phyloP scores from a whole-genome alignment of 2,888 invertebrate genomes.

The Epirrita christyi region DNA sequence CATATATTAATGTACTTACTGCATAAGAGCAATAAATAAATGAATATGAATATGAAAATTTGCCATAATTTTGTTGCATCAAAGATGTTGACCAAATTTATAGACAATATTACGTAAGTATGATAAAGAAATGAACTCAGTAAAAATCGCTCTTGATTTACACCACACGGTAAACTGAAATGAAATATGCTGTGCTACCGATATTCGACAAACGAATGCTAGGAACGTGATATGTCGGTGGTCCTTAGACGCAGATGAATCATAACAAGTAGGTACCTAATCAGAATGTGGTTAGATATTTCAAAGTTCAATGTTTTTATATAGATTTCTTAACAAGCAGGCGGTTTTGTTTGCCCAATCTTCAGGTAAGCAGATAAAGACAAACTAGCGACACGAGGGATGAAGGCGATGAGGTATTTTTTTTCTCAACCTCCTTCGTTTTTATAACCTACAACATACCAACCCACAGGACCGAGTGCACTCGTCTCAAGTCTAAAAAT shows the following conservation, averaged over 20 bases:
- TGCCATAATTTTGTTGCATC: no score
- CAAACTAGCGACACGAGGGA: no score
- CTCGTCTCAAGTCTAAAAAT: conserved; percentile 35
- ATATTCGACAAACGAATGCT: conserved; percentile 35
- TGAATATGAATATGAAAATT: no score
- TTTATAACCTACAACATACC: neutral
- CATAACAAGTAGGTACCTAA: conserved; percentile 7
- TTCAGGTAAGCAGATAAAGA: no score
- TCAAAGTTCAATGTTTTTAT: neutral
- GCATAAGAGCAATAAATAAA: no score
- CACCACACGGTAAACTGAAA: conserved; percentile 23
- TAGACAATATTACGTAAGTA: no score
- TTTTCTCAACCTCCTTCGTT: neutral
- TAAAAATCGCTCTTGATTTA: conserved; percentile 14
- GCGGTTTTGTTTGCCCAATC: no score
- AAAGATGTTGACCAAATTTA: no score
- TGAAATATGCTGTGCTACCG: conserved; percentile 33
- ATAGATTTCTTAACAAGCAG: no score
- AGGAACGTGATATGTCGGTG: conserved; percentile 36
- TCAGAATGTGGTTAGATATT: conserved; percentile 12
- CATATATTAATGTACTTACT: no score
- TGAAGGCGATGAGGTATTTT: no score
- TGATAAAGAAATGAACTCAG: no score
- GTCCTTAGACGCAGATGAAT: conserved; percentile 20
- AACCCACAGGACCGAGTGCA: neutral